These are phyloP conservation scores for Spea hammondii DNA, from an alignment of 2,797 vertebrate species.

Conservation along the genomic window DNA sequence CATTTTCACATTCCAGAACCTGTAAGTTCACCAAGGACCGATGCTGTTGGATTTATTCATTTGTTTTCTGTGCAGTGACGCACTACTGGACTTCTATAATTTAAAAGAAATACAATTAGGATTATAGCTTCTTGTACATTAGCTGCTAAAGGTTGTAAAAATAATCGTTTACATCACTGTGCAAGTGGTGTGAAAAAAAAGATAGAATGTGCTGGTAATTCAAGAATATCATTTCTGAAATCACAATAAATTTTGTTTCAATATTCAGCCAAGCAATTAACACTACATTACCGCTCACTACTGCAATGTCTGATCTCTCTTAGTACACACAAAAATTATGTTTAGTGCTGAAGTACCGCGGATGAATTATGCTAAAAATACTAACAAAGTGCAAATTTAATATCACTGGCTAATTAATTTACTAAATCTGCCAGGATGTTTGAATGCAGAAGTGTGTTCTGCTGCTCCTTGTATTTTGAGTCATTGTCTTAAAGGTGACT, in stretches of 20 bases:
- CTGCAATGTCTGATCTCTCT: neutral
- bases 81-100: too few species aligned
- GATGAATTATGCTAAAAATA: neutral
- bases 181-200: neutral
- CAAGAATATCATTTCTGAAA: neutral
- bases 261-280: too few species aligned
- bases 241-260: neutral
- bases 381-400: neutral
- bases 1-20: too few species aligned
- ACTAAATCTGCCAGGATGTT: neutral
- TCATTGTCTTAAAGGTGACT: constrained; percentile 24
- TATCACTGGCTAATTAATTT: neutral
- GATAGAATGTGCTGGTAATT: neutral
- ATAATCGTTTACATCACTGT: neutral
- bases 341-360: neutral
- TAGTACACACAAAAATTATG: neutral
- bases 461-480: neutral
- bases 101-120: too few species aligned
- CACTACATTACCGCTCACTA: neutral
- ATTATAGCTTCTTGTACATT: too few species aligned
- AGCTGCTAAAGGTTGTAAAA: too few species aligned
- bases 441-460: neutral
- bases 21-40: too few species aligned
- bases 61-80: too few species aligned
- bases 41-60: too few species aligned